These are phyloP conservation scores for Simalia tracyae DNA, from an alignment of 2,797 vertebrate genomes.

Conservation along the genomic window DNA sequence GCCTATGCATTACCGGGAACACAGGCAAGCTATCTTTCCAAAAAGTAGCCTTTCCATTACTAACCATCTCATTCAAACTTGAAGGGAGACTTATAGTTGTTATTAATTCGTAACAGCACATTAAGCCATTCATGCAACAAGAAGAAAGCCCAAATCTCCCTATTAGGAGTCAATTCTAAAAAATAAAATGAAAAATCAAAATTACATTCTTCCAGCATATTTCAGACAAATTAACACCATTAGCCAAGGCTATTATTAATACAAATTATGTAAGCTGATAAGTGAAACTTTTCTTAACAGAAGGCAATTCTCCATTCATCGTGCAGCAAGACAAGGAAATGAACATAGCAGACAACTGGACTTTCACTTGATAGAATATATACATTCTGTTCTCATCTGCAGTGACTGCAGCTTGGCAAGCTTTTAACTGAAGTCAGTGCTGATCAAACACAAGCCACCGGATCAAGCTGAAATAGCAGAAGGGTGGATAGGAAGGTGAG, in stretches of 20 bases:
- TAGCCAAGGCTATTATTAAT: background rate
- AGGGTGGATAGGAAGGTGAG: background rate
- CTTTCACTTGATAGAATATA: background rate
- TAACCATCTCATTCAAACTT: background rate
- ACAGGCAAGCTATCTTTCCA: background rate
- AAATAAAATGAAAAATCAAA: background rate
- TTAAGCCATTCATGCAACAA: background rate
- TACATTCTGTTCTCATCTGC: background rate
- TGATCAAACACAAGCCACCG: background rate
- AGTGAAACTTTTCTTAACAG: background rate
- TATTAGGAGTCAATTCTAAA: background rate
- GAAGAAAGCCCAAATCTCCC: background rate
- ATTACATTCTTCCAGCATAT: background rate
- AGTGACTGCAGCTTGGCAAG: constrained; percentile 23
- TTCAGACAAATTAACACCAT: constrained; percentile 1
- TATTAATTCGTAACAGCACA: background rate
- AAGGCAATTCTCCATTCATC: background rate
- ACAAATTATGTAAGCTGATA: background rate
- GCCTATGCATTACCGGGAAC: background rate
- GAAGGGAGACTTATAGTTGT: background rate
- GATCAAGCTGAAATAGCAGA: background rate
- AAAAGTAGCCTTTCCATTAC: background rate
- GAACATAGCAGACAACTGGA: background rate
- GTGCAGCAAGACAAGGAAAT: background rate
- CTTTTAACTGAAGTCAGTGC: background rate